Conservation (phyloP, 92 coral and sea anemone species). For the Siderastrea siderea region DNA sequence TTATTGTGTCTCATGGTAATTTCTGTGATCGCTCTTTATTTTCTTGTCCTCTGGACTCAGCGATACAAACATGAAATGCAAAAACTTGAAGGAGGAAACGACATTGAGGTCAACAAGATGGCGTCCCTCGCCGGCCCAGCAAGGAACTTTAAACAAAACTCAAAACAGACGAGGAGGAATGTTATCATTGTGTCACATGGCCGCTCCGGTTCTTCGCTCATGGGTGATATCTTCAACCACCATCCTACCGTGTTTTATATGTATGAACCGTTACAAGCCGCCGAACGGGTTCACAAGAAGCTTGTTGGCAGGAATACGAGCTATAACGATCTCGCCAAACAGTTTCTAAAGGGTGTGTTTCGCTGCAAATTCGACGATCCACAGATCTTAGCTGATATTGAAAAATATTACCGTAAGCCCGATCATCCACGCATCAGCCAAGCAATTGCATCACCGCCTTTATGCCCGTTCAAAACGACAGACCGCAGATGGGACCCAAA, state of each 20-base stretch:
- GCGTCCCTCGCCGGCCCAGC: background rate
- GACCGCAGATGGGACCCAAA: slow-evolving; percentile 49
- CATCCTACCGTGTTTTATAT: slow-evolving; percentile 52
- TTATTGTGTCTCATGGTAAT: background rate
- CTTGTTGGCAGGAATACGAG: background rate
- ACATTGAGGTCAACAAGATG: background rate
- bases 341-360: slow-evolving; percentile 13
- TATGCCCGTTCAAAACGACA: slow-evolving; percentile 28
- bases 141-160: background rate
- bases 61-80: background rate
- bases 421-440: slow-evolving; percentile 18
- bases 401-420: slow-evolving; percentile 20
- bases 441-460: slow-evolving; percentile 33
- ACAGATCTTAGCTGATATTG: background rate
- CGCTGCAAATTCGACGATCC: slow-evolving; percentile 37
- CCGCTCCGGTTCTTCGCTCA: slow-evolving; percentile 45
- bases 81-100: background rate
- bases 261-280: slow-evolving; percentile 54
- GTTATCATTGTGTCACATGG: slow-evolving; percentile 43
- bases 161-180: slow-evolving; percentile 3
- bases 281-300: background rate
- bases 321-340: background rate
- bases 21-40: background rate
- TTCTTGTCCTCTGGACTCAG: background rate
- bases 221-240: slow-evolving; percentile 37